Conservation (phyloP, 2,797 vertebrate species). For the Catharus ustulatus region DNA sequence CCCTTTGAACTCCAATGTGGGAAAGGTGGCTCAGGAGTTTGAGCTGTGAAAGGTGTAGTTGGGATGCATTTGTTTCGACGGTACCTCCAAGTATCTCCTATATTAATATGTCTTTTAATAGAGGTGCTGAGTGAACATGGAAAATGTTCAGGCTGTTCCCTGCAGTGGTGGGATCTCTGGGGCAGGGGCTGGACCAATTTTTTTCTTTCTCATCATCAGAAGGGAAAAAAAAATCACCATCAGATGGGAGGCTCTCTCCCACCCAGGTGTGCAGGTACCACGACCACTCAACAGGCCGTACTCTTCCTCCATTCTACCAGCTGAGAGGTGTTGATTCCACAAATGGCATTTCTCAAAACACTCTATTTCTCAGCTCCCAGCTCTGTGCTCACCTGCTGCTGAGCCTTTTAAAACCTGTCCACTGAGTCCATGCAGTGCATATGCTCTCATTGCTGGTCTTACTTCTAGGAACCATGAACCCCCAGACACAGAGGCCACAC, state of each 20-base stretch:
- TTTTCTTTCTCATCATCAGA: background rate
- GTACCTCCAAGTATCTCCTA: background rate
- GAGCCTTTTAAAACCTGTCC: background rate
- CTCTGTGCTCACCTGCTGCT: background rate
- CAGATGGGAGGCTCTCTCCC: background rate
- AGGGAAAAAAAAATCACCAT: background rate
- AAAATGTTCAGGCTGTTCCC: background rate
- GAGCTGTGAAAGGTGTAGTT: background rate
- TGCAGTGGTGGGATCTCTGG: background rate
- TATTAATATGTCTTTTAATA: background rate
- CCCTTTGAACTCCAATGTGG: background rate
- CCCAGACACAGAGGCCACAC: background rate
- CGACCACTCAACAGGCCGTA: background rate
- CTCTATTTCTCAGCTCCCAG: background rate
- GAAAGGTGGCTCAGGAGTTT: conserved; percentile 23
- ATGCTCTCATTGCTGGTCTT: background rate
- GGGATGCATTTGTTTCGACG: background rate
- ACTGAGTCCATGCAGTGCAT: background rate
- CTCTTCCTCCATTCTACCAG: background rate
- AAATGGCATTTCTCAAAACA: background rate
- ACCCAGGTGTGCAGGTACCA: background rate
- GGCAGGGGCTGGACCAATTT: background rate
- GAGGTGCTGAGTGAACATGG: background rate
- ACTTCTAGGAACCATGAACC: background rate
- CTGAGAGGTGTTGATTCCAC: background rate